These are phyloP conservation scores for Platichthys flesus DNA, from an alignment of 2,113 vertebrate species.

Conservation along the genomic window DNA sequence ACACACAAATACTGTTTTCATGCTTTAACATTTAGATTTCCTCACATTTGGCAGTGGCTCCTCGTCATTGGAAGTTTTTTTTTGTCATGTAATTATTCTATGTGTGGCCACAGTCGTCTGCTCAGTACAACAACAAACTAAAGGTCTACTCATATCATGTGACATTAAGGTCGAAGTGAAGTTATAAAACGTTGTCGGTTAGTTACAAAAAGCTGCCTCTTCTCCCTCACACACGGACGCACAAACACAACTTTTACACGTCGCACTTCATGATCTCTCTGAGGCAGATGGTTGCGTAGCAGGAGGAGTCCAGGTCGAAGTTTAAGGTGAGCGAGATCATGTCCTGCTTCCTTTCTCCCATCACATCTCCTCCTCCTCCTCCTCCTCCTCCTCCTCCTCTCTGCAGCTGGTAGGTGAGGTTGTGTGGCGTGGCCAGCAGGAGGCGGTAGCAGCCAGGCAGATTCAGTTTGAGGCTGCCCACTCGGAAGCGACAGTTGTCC, in stretches of 20 bases:
- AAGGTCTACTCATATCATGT: constrained; percentile 27
- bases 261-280: constrained; percentile 95
- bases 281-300: constrained; percentile 94
- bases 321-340: constrained; percentile 81
- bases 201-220: constrained; percentile 34
- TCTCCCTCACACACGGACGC: background rate
- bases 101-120: constrained; percentile 8
- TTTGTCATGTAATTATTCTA: background rate
- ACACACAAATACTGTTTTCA: constrained; percentile 49
- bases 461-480: constrained; percentile 89
- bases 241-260: constrained; percentile 54
- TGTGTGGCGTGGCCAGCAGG: constrained; percentile 86
- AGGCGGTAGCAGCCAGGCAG: constrained; percentile 93
- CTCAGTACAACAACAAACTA: constrained; percentile 38
- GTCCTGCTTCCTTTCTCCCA: constrained; percentile 30
- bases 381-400: constrained; percentile 33
- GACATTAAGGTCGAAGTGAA: constrained; percentile 10
- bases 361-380: constrained; percentile 29
- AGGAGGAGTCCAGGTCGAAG: constrained; percentile 91
- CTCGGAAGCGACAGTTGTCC: constrained; percentile 85
- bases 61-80: constrained; percentile 6
- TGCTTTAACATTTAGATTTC: constrained; percentile 37
- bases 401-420: constrained; percentile 83
- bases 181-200: constrained; percentile 21
- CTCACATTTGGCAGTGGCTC: constrained; percentile 41